These are phyloP conservation scores for Cheirogaleus major DNA, from an alignment of 2,797 vertebrate genomes.

Conservation along the genomic window DNA sequence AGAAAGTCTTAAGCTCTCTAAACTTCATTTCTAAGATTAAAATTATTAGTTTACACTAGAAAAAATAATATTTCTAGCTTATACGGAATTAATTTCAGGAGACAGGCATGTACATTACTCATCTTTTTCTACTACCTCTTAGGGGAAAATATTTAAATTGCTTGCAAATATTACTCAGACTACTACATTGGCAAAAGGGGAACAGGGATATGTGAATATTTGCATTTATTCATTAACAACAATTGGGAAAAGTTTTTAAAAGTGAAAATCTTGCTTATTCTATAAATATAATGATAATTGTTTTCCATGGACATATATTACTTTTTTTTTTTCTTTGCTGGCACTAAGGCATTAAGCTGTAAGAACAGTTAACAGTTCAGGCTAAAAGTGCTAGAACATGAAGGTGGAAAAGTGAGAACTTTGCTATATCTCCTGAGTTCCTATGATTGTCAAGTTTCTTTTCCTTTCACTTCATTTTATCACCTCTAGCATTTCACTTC, in stretches of 20 bases:
- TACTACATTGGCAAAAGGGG: fast-evolving
- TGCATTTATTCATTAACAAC: conserved; percentile 24
- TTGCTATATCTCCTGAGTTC: conserved; percentile 53
- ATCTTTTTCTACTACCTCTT: not conserved
- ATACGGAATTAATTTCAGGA: not conserved
- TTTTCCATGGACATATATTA: not conserved
- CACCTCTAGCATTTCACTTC: conserved; percentile 69
- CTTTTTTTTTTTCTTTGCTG: not conserved
- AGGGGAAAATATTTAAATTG: not conserved
- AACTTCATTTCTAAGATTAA: not conserved
- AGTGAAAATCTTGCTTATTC: not conserved
- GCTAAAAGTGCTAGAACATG: conserved; percentile 59
- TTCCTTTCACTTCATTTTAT: conserved; percentile 65
- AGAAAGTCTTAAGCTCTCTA: not conserved
- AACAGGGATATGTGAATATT: not conserved
- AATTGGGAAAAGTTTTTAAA: not conserved
- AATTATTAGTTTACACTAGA: not conserved
- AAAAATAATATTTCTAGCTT: not conserved
- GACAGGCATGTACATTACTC: not conserved
- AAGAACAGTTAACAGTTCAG: conserved; percentile 79
- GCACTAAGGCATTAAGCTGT: conserved; percentile 46
- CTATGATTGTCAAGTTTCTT: conserved; percentile 71
- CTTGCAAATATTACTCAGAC: not conserved
- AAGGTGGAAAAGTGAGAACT: conserved; percentile 67
- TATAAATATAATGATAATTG: not conserved